phyloP scores from a whole-genome alignment of 2,797 vertebrate genomes.

The Merluccius polli region DNA sequence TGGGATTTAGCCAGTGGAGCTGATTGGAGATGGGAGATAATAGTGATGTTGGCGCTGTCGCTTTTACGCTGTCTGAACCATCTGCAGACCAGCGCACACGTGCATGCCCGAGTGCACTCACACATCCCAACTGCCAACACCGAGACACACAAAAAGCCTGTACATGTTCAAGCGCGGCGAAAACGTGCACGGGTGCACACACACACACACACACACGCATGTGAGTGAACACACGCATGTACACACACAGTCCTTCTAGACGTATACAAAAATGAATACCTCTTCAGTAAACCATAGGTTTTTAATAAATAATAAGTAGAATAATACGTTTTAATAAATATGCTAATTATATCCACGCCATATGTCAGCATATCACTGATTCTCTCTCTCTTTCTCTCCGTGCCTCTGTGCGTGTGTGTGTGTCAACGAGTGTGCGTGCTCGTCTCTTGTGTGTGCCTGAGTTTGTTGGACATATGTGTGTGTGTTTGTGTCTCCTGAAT shows the following conservation, averaged over 20 bases:
- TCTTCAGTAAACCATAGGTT: conserved; percentile 68
- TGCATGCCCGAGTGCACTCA: neutral
- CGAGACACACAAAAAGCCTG: neutral
- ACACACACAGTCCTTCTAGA: conserved; percentile 34
- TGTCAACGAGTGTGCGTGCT: conserved; percentile 18
- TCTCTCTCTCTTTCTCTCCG: no score
- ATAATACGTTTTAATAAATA: conserved; percentile 73
- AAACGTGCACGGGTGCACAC: neutral
- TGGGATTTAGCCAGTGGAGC: conserved; percentile 51
- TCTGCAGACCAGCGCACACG: conserved; percentile 27
- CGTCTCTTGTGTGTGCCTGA: neutral
- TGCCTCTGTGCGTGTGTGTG: conserved; percentile 11
- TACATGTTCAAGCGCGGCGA: neutral
- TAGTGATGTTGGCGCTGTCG: conserved; percentile 50
- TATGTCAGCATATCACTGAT: conserved; percentile 30
- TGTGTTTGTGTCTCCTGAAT: neutral
- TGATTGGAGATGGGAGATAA: conserved; percentile 68
- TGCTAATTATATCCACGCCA: conserved; percentile 66
- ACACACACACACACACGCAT: conserved; percentile 8
- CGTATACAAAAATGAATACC: no score
- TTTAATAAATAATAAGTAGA: conserved; percentile 72
- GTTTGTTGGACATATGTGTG: neutral
- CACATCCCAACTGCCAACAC: neutral
- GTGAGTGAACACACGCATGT: conserved; percentile 20
- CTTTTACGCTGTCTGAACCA: conserved; percentile 31